Percentiles rank a stretch among this genome's conserved stretches.
phyloP scores from a whole-genome alignment of 2,888 invertebrate species.

The Limnephilus lunatus region DNA sequence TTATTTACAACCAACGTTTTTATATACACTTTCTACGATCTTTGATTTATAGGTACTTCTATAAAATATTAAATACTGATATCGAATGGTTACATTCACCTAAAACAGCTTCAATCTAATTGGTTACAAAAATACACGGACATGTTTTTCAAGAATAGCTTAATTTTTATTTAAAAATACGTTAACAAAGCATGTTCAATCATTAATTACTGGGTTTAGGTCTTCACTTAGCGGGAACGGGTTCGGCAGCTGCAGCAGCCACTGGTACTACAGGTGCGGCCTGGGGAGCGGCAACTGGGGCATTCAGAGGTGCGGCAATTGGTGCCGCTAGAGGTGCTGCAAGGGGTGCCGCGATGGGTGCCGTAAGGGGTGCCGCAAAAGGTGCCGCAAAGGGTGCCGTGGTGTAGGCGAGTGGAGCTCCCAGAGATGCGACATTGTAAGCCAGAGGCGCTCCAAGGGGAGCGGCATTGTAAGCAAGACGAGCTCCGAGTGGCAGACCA shows the following conservation, averaged over 20 bases:
- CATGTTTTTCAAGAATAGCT: background rate
- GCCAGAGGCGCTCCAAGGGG: slow-evolving; percentile 67
- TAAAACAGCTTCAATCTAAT: background rate
- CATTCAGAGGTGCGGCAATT: slow-evolving; percentile 69
- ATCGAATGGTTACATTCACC: background rate
- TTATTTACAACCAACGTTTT: no score
- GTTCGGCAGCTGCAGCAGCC: slow-evolving; percentile 66
- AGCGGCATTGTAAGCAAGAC: slow-evolving; percentile 66
- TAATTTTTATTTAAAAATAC: background rate
- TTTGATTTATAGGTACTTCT: no score
- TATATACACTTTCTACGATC: no score
- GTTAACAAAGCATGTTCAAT: slow-evolving; percentile 27
- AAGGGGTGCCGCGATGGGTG: background rate
- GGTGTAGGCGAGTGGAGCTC: slow-evolving; percentile 67
- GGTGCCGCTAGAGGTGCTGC: slow-evolving; percentile 58
- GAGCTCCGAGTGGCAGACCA: slow-evolving; percentile 67
- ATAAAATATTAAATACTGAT: background rate
- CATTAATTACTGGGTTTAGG: background rate
- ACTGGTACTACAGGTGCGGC: slow-evolving; percentile 49
- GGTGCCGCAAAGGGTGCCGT: slow-evolving; percentile 66
- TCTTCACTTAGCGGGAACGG: slow-evolving; percentile 56
- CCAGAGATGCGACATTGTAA: slow-evolving; percentile 62
- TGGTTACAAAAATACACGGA: background rate
- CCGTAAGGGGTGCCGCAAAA: slow-evolving; percentile 43
- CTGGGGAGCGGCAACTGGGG: slow-evolving; percentile 67